These are phyloP conservation scores for Syncerus caffer DNA, from an alignment of 2,797 vertebrate genomes.

Conservation along the genomic window DNA sequence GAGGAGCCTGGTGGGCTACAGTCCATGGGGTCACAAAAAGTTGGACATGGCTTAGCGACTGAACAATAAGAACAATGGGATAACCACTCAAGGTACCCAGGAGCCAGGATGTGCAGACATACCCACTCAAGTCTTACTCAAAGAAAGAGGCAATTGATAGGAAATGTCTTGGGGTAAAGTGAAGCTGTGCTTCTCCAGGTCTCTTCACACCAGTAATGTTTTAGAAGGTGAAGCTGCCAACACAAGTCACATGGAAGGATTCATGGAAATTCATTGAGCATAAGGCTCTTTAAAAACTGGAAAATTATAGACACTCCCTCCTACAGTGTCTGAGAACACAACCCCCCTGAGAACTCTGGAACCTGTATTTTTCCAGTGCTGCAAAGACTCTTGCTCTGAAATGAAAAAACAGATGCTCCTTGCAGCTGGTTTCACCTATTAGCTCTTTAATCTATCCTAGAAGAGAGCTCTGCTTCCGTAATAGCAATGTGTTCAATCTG, in stretches of 20 bases:
- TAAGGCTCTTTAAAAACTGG: background rate
- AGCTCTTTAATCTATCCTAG: slow-evolving; percentile 46
- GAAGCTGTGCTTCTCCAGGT: background rate
- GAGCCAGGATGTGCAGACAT: background rate
- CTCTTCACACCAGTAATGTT: background rate
- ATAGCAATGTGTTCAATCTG: slow-evolving; percentile 54
- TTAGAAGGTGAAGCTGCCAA: background rate
- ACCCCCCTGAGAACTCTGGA: background rate
- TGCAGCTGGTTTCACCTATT: slow-evolving; percentile 63
- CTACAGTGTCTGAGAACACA: background rate
- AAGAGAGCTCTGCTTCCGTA: slow-evolving; percentile 15
- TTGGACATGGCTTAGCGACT: background rate
- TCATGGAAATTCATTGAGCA: background rate
- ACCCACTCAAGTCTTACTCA: background rate
- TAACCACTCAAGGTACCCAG: background rate
- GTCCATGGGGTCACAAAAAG: background rate
- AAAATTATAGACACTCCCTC: background rate
- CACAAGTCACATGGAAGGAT: background rate
- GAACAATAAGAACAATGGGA: background rate
- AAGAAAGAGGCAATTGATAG: background rate
- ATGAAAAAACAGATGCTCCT: slow-evolving; percentile 49
- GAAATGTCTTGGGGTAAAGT: background rate
- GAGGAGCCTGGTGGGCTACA: background rate
- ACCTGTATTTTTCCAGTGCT: slow-evolving; percentile 54
- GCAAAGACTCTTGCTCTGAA: slow-evolving; percentile 18